phyloP scores from a whole-genome alignment of 2,113 vertebrate species.

The Corythornis madagascariensis region DNA sequence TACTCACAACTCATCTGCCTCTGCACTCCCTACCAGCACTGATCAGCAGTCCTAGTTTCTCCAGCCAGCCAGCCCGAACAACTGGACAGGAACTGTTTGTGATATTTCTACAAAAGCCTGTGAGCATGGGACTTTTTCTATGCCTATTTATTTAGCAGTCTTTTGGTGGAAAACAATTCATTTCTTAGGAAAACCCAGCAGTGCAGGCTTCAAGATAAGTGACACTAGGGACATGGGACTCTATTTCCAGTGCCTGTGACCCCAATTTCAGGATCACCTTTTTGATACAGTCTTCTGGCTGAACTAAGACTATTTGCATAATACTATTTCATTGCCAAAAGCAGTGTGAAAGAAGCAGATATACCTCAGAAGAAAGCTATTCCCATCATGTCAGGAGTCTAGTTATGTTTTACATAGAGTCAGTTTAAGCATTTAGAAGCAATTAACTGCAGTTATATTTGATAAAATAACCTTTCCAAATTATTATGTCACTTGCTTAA shows the following conservation, averaged over 20 bases:
- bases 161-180: background rate
- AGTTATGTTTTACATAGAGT: background rate
- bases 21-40: background rate
- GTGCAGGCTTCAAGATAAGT: background rate
- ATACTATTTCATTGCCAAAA: background rate
- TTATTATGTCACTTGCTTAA: constrained; percentile 15
- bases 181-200: background rate
- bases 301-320: background rate
- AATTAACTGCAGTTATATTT: constrained; percentile 3
- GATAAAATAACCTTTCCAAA: constrained; percentile 24
- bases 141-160: background rate
- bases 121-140: background rate
- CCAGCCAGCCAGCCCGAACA: background rate
- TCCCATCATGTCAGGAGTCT: background rate
- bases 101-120: background rate
- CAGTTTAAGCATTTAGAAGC: constrained; percentile 1
- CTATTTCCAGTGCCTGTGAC: background rate
- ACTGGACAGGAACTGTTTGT: background rate
- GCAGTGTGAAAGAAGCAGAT: background rate
- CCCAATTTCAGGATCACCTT: background rate
- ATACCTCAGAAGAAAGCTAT: background rate
- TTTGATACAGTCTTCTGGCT: background rate
- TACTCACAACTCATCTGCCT: background rate
- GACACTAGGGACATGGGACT: background rate
- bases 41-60: background rate